A percentile compares a stretch with the other conserved stretches of the same genome.
Conservation (phyloP, 2,888 invertebrate genomes). For the Morinoia aosen region DNA sequence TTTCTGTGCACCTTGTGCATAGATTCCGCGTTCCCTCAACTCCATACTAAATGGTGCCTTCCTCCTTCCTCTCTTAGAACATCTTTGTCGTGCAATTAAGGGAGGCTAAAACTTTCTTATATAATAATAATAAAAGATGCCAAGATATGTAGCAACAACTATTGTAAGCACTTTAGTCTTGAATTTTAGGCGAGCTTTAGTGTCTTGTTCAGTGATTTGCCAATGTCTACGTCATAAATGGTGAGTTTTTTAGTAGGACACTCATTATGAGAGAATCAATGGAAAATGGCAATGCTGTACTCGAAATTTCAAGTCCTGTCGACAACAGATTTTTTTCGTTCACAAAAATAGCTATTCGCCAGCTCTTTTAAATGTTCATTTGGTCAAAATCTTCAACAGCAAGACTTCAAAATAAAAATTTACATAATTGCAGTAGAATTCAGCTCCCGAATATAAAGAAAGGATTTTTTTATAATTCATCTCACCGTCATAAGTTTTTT, state of each 20-base stretch:
- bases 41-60: too few relatives aligned
- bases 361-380: background rate
- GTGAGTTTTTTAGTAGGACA: background rate
- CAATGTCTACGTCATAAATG: background rate
- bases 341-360: background rate
- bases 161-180: background rate
- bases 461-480: background rate
- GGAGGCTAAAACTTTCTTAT: too few relatives aligned
- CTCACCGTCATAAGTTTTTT: too few relatives aligned
- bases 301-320: background rate
- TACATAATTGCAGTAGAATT: background rate
- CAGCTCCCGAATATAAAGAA: background rate
- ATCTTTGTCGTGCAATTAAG: too few relatives aligned
- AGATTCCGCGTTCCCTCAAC: too few relatives aligned
- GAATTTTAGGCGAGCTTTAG: background rate
- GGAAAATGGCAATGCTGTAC: background rate
- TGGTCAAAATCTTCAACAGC: background rate
- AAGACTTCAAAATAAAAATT: background rate
- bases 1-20: too few relatives aligned
- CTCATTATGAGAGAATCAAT: background rate
- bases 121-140: too few relatives aligned
- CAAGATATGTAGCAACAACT: background rate
- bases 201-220: background rate
- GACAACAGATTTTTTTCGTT: background rate
- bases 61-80: too few relatives aligned